Evolutionary conservation across 2,797 vertebrate species (phyloP), one percentile per base, ranked within the genome.

Genomic region (Aplochiton taeniatus): DNA sequence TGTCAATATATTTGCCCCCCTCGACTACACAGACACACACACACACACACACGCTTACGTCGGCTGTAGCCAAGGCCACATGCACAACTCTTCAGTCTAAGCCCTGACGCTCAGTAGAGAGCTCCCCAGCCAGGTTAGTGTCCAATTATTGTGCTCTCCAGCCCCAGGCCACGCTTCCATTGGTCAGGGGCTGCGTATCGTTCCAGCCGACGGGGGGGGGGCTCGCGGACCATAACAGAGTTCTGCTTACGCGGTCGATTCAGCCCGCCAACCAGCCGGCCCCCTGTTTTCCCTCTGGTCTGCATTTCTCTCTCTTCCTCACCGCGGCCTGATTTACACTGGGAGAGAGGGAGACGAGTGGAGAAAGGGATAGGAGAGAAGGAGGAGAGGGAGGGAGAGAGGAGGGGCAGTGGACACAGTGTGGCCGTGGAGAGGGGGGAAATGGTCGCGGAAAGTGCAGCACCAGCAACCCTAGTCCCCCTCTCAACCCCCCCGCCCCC

Each of bases 281-380:
- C 65, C 66, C 60, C 69, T 65, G 50, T 65, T 85, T 86, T 84
- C 85, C 74, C 56, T 77, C 74, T 77, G 52, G 80, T 83, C 79
- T 81, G 78, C 77, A 80, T 85, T 87, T 86, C 80, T 85, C 73
- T 86, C 80, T 85, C 73, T 60, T 75, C 77, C 72, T 77, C 59
- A 74, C 70, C 71, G 75, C 74, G 72, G 83, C 74, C 78, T 81
- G 74, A 73, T 79, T 74, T 71, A 62, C 70, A 77, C 76, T 79
- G 55, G 42, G 49, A 69, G 77, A 18, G 58, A 50, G 70, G 70
- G 50, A 69, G 74, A 42, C n/a, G n/a, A n/a, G n/a, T n/a, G 56
- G 48, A 71, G 69, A 45, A 54, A 58, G 54, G 18, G 58, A 58
- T 44, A 31, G 45, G 49, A 62, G 31, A 42, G 53, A 54, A 61